phyloP scores from a whole-genome alignment of 2,113 vertebrate species.

The Xerus inauris region DNA sequence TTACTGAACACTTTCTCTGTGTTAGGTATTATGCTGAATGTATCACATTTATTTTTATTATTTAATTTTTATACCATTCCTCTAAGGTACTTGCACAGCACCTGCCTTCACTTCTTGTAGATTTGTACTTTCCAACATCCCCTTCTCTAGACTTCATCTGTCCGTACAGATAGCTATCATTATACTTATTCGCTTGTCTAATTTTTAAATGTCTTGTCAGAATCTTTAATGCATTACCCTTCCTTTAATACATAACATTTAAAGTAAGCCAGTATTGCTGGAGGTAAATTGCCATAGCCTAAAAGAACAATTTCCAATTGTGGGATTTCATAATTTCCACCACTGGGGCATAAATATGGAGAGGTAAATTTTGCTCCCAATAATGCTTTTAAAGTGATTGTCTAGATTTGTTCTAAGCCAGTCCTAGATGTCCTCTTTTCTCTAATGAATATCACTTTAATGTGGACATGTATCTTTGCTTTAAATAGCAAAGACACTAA shows the following conservation, averaged over 20 bases:
- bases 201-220: background rate
- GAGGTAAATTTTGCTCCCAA: background rate
- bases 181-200: background rate
- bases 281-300: background rate
- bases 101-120: background rate
- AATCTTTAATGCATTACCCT: background rate
- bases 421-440: background rate
- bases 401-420: background rate
- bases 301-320: background rate
- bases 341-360: background rate
- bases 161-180: background rate
- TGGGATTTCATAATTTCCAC: background rate
- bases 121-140: background rate
- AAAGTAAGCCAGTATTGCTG: background rate
- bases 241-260: background rate
- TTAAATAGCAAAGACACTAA: slow-evolving; percentile 10
- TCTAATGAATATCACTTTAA: background rate
- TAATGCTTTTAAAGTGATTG: background rate
- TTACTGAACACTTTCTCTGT: slow-evolving; percentile 27
- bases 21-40: background rate
- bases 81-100: background rate
- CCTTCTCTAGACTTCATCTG: background rate
- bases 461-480: background rate
- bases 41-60: background rate
- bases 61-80: background rate